These are phyloP conservation scores for Drosophila acutilabella DNA, from an alignment of 2,888 invertebrate species.

Conservation along the genomic window DNA sequence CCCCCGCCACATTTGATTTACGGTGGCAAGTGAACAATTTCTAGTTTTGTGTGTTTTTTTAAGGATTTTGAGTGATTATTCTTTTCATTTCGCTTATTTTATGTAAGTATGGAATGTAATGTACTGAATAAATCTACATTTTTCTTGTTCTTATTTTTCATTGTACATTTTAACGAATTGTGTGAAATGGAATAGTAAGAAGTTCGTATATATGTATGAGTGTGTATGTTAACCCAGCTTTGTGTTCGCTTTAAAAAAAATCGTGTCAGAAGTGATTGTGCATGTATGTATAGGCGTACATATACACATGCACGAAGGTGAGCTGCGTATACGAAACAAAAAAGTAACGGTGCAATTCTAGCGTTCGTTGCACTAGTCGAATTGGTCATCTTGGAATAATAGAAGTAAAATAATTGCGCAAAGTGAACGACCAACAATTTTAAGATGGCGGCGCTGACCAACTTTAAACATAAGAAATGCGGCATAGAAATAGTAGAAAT, in stretches of 20 bases:
- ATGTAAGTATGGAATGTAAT: conserved; percentile 6
- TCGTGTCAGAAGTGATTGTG: too few relatives aligned
- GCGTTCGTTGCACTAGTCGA: conserved; percentile 55
- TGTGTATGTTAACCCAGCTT: not conserved
- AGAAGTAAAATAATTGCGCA: conserved; percentile 21
- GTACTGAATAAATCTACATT: too few relatives aligned
- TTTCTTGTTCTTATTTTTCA: not conserved
- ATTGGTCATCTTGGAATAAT: conserved; percentile 9
- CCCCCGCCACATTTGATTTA: conserved; percentile 17
- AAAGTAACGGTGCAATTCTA: conserved; percentile 47
- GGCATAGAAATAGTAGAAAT: conserved; percentile 9
- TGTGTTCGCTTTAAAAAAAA: not conserved
- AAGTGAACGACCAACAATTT: conserved; percentile 57
- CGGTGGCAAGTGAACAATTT: conserved; percentile 18
- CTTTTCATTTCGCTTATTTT: conserved; percentile 2
- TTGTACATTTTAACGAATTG: not conserved
- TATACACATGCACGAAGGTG: not conserved
- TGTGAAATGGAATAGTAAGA: conserved; percentile 4
- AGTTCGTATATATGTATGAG: not conserved
- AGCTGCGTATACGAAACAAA: conserved; percentile 7
- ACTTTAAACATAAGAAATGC: conserved; percentile 13
- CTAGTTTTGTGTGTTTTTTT: conserved; percentile 22
- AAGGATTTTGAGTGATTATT: conserved; percentile 20
- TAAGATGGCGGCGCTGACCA: conserved; percentile 43
- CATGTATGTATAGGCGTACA: not conserved